A percentile compares a stretch with the other conserved stretches of the same genome.
phyloP scores from a whole-genome alignment of 2,113 vertebrate genomes.

The Bolborhynchus lineola region DNA sequence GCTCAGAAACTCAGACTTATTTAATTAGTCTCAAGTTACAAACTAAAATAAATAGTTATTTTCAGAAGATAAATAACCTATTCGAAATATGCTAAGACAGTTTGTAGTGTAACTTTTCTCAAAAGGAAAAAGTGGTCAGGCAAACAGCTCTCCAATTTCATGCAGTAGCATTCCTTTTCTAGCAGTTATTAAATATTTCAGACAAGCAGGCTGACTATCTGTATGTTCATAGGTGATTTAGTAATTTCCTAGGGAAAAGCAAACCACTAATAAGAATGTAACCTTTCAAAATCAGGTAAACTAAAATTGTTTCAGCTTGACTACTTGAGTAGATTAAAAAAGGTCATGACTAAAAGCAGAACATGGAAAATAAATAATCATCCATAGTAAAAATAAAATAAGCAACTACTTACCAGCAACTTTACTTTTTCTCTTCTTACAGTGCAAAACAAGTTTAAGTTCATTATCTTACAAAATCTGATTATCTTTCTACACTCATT shows the following conservation, averaged over 20 bases:
- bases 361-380: not conserved
- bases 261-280: not conserved
- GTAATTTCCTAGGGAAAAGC: not conserved
- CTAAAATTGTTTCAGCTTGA: not conserved
- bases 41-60: conserved; percentile 47
- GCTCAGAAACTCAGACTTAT: conserved; percentile 10
- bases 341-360: not conserved
- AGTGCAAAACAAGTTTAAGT: not conserved
- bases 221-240: not conserved
- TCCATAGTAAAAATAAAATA: not conserved
- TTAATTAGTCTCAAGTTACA: conserved; percentile 35
- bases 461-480: not conserved
- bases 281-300: not conserved
- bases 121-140: not conserved
- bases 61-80: conserved; percentile 26
- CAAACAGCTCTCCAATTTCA: not conserved
- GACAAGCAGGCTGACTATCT: not conserved
- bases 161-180: not conserved
- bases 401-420: not conserved
- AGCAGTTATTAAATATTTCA: not conserved
- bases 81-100: not conserved
- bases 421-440: not conserved
- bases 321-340: not conserved
- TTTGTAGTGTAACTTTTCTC: not conserved
- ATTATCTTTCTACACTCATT: not conserved